Evolutionary conservation across 1,140 invertebrate genomes (phyloP).

Genomic region (Latrodectus geometricus): DNA sequence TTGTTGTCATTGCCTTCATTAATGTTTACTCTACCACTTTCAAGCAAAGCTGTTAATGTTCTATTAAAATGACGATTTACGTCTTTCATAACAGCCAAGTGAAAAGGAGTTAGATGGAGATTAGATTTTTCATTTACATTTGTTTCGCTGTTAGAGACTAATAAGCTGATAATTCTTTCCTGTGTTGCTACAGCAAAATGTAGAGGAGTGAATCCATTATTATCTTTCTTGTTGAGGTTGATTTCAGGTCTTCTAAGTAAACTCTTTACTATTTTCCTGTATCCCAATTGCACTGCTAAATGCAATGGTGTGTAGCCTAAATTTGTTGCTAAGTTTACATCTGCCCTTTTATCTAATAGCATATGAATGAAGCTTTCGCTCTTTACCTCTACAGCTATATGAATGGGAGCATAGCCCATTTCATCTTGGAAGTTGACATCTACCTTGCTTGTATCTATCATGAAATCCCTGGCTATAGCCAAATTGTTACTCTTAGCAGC

Average conservation of each 20-base stretch:
- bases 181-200: background rate
- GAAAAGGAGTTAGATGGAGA: background rate
- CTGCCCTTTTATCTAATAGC: background rate
- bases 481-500: background rate
- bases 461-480: background rate
- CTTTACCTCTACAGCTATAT: constrained; percentile 3
- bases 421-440: constrained; percentile 3
- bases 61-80: too few relatives aligned
- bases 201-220: constrained; percentile 5
- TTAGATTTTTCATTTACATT: background rate
- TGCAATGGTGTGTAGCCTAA: background rate
- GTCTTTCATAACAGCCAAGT: background rate
- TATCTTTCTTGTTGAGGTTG: background rate
- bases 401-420: background rate
- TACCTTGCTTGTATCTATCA: background rate
- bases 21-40: background rate
- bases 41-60: background rate
- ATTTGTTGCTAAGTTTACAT: constrained; percentile 9
- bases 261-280: background rate
- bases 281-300: background rate
- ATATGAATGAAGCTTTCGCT: background rate
- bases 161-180: background rate
- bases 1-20: background rate
- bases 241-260: background rate
- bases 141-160: background rate